Base-by-base conservation (phyloP, 2,797 vertebrate species). In the Acanthurus tractus region DNA sequence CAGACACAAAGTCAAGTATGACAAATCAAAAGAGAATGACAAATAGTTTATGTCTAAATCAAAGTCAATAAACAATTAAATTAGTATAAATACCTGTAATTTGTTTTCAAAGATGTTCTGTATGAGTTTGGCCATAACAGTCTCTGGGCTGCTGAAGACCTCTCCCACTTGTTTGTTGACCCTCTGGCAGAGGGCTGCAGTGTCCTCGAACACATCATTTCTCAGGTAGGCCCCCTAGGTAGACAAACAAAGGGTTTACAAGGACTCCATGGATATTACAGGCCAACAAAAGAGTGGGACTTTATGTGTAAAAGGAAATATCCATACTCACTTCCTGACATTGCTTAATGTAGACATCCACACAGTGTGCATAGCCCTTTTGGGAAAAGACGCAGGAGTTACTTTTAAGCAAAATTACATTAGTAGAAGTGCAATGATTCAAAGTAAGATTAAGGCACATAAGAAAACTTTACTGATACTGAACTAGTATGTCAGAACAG, bases 301-400 rank as follows among this genome's bases (percentile, higher is more conserved):
- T 67, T 63, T 22, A 50, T 20, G 11, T 18, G 36, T 20, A 49
- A 62, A 22, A 48, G 8, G 29, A 76, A 44, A 7, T 10, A 52
- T 45, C 40, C 17, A 58, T 20, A 82, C 93, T 96, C 94, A 99
- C 98, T 95, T 99, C 98, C 91, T 99, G 98, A 93, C 98, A 99
- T 86, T 99, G 98, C 88, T 98, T 99, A 93, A 99, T 99, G 88
- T 99, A 99, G 88, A 99, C 98, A 84, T 99, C 98, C 84, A 99
- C 97, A 80, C 98, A 99, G 88, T 99, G 98, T 82, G 98, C 99
- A 91, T 99, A 99, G 85, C 98, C 98, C 98, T 99, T 63, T 22
- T 59, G 74, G 2, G 90, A 55, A 91, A 91, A 82, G 23, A 90
- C 6, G 44, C 8, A 88, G 0, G 2, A 79, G 83, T 92, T 68